Base-by-base conservation (phyloP, 2,888 invertebrate genomes). In the Clepsis dumicolana region DNA sequence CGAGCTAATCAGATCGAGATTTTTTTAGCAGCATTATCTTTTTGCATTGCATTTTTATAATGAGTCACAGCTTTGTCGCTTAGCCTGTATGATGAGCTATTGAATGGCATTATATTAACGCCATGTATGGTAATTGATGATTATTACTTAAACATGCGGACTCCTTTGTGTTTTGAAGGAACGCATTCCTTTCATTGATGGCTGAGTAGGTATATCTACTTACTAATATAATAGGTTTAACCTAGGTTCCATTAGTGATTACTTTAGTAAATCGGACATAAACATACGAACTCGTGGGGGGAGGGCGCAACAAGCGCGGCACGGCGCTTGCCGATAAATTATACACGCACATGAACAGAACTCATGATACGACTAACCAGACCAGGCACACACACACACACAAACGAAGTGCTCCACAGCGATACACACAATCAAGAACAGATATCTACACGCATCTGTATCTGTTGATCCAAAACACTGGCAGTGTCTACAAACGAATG, bases 231-330 rank as follows among this genome's bases (percentile, higher is more conserved):
- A n/a, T n/a, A 88, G 85, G 89, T 89, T 91, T 90, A 90, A 91
- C 90, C 85, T 87, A 87, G 84, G 83, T 16, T 75, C 80, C 81
- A 80, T 72, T 85, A 82, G 88, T 86, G 86, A 91, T 92, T 86
- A 89, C 90, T 91, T 83, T 89, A 85, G 81, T 80, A 81, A 72
- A 63, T 67, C 52, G 35, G 41, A 50, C 63, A 63, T 52, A 41
- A 38, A 41, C 68, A 59, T 4, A 44, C 57, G 32, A 24, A 21
- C 32, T 35, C 10, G 44, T 18, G 63, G 38, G 50, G 48, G 56
- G 63, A 56, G 63, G 32, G 50, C n/a, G 35, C 65, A 50, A 50
- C 66, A 14, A 50, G 48, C 71, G 76, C 76, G 79, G 78, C 80
- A 84, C 80, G 80, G 79, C 80, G 84, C 80, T 83, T 81, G 76